phyloP scores from a whole-genome alignment of 2,888 invertebrate genomes.

The Meiosimyza decipiens region DNA sequence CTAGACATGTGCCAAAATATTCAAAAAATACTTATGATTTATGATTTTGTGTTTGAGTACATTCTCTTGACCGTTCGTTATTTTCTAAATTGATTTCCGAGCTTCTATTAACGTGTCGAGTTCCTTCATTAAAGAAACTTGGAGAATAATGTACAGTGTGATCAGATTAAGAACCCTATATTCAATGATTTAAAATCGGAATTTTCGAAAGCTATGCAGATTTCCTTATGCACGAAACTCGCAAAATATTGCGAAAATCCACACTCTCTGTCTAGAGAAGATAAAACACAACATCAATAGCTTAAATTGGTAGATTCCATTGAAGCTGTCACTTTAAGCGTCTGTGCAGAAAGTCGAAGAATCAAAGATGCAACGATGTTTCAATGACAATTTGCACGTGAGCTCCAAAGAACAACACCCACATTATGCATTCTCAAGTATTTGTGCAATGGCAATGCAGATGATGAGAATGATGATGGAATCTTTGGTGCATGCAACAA shows the following conservation, averaged over 20 bases:
- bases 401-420: background rate
- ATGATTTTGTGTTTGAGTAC: background rate
- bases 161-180: too few species aligned
- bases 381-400: slow-evolving; percentile 36
- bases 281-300: background rate
- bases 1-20: slow-evolving; percentile 14
- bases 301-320: slow-evolving; percentile 22
- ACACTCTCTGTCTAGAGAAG: too few species aligned
- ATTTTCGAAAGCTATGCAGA: too few species aligned
- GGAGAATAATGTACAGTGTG: too few species aligned
- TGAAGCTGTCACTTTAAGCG: slow-evolving; percentile 25
- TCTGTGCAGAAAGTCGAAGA: background rate
- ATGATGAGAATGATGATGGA: too few species aligned
- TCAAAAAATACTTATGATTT: background rate
- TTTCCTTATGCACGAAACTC: too few species aligned
- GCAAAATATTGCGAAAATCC: too few species aligned
- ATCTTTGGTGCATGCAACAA: slow-evolving; percentile 27
- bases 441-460: background rate
- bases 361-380: slow-evolving; percentile 23
- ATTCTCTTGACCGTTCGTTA: too few species aligned
- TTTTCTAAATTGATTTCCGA: too few species aligned
- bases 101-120: too few species aligned
- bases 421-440: background rate
- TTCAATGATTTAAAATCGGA: too few species aligned
- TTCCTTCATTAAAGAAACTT: too few species aligned